Conservation (phyloP, 2,888 invertebrate genomes). For the Invenusta paracnida region DNA sequence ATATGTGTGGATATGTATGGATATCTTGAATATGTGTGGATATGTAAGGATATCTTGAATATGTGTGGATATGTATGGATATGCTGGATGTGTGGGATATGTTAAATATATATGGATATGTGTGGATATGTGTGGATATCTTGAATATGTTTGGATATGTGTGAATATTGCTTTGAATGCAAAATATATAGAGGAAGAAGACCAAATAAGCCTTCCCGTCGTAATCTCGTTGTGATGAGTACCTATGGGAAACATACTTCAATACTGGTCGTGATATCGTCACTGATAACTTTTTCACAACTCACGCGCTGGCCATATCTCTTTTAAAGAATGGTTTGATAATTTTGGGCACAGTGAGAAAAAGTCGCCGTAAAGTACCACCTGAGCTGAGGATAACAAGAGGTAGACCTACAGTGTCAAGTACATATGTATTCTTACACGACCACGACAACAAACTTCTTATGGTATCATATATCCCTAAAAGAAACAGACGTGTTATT, state of each 20-base stretch:
- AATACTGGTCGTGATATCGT: conserved; percentile 1
- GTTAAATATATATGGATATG: no score
- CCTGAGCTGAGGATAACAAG: neutral
- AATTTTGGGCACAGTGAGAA: conserved; percentile 4
- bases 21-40: no score
- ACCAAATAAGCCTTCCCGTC: neutral
- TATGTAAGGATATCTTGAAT: no score
- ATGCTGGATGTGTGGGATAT: no score
- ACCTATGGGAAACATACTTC: neutral
- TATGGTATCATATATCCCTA: neutral
- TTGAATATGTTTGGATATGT: no score
- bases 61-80: no score
- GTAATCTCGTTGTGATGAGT: neutral
- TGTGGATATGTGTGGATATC: no score
- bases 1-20: no score
- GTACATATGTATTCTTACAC: conserved; percentile 1
- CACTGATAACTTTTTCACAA: conserved; percentile 13
- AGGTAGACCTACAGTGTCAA: neutral
- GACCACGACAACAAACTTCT: neutral
- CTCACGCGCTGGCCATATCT: conserved; percentile 1
- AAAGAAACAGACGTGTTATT: neutral
- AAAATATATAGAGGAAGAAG: neutral
- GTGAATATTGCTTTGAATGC: conserved; percentile 1
- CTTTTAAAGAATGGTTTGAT: neutral
- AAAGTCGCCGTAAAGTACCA: neutral